Evolutionary conservation across 2,797 vertebrate genomes (phyloP).

Genomic region (Danio aesculapii): DNA sequence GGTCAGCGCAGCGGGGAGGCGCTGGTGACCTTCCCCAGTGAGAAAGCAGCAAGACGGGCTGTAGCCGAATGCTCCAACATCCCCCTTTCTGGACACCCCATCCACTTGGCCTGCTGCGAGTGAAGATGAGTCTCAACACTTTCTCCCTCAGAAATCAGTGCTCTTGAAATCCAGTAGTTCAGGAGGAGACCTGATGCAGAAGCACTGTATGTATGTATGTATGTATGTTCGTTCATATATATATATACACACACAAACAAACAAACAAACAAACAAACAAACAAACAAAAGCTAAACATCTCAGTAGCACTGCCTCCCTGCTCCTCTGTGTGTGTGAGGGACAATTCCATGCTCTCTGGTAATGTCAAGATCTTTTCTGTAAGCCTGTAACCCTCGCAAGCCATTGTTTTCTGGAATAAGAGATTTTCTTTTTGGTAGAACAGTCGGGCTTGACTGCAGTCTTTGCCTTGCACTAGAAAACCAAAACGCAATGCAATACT

Average conservation of each 20-base stretch:
- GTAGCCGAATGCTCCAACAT: conserved; percentile 82
- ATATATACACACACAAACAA: too few relatives aligned
- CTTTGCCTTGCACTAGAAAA: conserved; percentile 13
- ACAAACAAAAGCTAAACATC: conserved; percentile 15
- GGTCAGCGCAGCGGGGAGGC: conserved; percentile 91
- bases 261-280: too few relatives aligned
- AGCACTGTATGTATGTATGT: conserved; percentile 52
- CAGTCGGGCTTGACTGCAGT: conserved; percentile 47
- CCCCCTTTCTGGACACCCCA: conserved; percentile 80
- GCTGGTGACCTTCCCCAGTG: conserved; percentile 86
- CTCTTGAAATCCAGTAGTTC: conserved; percentile 28
- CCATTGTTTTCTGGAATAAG: conserved; percentile 30
- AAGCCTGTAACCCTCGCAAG: not conserved
- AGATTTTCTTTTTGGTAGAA: conserved; percentile 37
- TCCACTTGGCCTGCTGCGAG: conserved; percentile 81
- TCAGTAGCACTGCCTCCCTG: conserved; percentile 44
- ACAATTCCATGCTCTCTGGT: conserved; percentile 42
- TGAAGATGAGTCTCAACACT: conserved; percentile 63
- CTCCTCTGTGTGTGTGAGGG: conserved; percentile 52
- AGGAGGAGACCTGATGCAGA: conserved; percentile 48
- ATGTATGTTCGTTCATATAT: conserved; percentile 28
- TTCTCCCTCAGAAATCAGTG: conserved; percentile 20
- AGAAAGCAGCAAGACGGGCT: conserved; percentile 82
- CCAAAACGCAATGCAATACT: conserved; percentile 17
- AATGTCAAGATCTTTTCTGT: conserved; percentile 23